Evolutionary conservation across 2,113 vertebrate genomes (phyloP).

Genomic region (Boleophthalmus pectinirostris): DNA sequence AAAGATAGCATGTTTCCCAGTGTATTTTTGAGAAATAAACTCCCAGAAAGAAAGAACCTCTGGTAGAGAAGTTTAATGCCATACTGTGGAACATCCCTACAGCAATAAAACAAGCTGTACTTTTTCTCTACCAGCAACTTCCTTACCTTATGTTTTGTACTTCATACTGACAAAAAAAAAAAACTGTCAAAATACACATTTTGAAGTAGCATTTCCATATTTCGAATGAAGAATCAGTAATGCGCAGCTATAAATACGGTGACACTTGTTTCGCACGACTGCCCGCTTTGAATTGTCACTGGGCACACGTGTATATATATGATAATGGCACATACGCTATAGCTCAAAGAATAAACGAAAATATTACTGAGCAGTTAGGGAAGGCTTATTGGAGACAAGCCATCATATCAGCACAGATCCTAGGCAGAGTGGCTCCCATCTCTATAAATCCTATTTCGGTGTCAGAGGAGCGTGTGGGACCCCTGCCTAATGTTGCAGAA

Average conservation of each 20-base stretch:
- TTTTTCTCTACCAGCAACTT: no score
- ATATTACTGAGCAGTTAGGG: constrained; percentile 30
- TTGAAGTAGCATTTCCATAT: constrained; percentile 10
- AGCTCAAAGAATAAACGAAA: constrained; percentile 51
- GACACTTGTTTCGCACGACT: constrained; percentile 37
- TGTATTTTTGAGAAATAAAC: no score
- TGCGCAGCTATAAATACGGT: constrained; percentile 20
- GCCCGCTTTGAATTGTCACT: constrained; percentile 38
- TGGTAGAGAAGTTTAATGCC: no score
- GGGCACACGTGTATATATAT: constrained; percentile 19
- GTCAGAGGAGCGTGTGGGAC: constrained; percentile 65
- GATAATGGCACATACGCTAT: constrained; percentile 37
- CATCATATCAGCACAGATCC: constrained; percentile 57
- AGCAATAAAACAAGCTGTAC: no score
- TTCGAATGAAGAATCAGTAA: constrained; percentile 5
- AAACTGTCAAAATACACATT: neutral
- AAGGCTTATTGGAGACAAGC: constrained; percentile 34
- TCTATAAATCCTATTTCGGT: constrained; percentile 73
- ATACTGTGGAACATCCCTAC: no score
- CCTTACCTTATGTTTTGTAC: no score
- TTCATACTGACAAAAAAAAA: neutral
- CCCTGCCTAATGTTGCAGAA: constrained; percentile 73
- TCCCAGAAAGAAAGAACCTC: no score
- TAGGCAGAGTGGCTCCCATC: constrained; percentile 50
- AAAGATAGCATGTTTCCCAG: no score